Evolutionary conservation across 1,140 invertebrate genomes (phyloP).

Genomic region (Drosophila novamexicana): DNA sequence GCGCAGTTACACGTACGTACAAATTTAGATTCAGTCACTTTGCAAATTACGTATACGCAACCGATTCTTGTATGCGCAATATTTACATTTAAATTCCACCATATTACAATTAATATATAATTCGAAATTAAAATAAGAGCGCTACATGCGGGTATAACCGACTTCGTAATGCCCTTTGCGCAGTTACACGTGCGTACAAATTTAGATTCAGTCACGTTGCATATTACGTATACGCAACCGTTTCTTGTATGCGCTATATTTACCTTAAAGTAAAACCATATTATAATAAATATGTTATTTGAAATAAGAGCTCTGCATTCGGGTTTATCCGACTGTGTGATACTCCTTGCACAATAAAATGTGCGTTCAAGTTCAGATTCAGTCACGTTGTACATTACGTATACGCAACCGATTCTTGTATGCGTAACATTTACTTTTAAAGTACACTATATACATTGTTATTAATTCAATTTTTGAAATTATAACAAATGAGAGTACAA

Average conservation of each 20-base stretch:
- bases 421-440: not conserved
- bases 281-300: not conserved
- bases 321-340: too few relatives aligned
- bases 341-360: not conserved
- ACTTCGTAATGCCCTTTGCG: not conserved
- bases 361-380: constrained; percentile 1
- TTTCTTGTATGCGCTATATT: constrained; percentile 5
- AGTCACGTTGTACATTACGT: constrained; percentile 42
- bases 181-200: constrained; percentile 7
- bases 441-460: not conserved
- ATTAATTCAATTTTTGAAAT: not conserved
- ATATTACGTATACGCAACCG: constrained; percentile 33
- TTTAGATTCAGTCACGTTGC: constrained; percentile 15
- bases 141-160: too few relatives aligned
- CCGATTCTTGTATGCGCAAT: constrained; percentile 10
- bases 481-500: too few relatives aligned
- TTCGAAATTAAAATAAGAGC: not conserved
- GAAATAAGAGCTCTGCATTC: too few relatives aligned
- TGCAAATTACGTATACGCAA: constrained; percentile 46
- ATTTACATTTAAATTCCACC: not conserved
- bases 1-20: constrained; percentile 5
- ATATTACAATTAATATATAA: not conserved
- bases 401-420: constrained; percentile 37
- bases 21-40: constrained; percentile 2
- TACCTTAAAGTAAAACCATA: not conserved